A percentile compares a stretch with the other conserved stretches of the same genome.
Conservation (phyloP, 2,113 vertebrate species). For the Reinhardtius hippoglossoides region DNA sequence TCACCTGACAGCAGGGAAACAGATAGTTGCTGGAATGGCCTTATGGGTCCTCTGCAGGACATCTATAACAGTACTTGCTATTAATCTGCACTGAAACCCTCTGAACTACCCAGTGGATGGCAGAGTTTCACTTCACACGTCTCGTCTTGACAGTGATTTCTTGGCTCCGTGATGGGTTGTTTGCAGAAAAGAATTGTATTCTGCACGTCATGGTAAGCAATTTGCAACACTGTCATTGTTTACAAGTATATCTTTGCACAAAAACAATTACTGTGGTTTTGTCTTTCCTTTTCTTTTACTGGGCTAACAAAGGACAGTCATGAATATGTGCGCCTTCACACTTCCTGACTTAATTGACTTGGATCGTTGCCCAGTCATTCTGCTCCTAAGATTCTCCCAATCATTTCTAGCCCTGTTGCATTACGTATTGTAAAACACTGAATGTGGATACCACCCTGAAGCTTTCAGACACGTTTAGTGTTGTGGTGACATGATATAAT, state of each 20-base stretch:
- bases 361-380: constrained; percentile 48
- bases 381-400: constrained; percentile 32
- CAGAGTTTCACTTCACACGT: constrained; percentile 38
- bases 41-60: constrained; percentile 61
- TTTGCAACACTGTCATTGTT: constrained; percentile 51
- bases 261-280: constrained; percentile 45
- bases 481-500: background rate
- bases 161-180: constrained; percentile 29
- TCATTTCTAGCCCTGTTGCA: constrained; percentile 5
- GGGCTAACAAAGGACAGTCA: constrained; percentile 45
- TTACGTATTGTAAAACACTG: background rate
- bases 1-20: constrained; percentile 68
- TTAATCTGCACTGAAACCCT: constrained; percentile 75
- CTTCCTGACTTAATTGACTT: constrained; percentile 65
- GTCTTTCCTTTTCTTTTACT: constrained; percentile 32
- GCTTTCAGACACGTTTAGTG: background rate
- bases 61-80: constrained; percentile 64
- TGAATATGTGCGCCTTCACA: constrained; percentile 55
- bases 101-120: constrained; percentile 51
- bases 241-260: constrained; percentile 38
- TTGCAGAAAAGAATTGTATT: constrained; percentile 23
- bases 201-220: constrained; percentile 23
- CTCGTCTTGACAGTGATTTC: constrained; percentile 42
- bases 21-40: constrained; percentile 70
- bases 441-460: constrained; percentile 3